These are phyloP conservation scores for Motacilla alba DNA, from an alignment of 2,113 vertebrate species.

Conservation along the genomic window DNA sequence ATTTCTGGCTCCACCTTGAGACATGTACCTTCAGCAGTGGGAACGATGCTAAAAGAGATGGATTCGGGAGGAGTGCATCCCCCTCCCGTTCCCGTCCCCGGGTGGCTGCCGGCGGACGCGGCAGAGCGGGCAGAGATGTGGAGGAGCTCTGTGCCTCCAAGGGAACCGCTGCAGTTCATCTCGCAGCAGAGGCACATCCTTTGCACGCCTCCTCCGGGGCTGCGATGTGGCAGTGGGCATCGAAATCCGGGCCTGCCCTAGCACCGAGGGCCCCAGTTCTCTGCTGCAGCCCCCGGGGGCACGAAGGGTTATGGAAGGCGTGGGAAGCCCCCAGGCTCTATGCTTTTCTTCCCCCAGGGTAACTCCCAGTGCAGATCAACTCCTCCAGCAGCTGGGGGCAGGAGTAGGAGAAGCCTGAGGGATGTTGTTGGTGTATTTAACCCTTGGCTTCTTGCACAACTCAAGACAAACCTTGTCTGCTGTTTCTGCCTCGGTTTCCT, in stretches of 20 bases:
- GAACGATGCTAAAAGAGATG: not conserved
- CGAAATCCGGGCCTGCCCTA: not conserved
- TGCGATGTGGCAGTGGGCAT: not conserved
- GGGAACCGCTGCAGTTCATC: not conserved
- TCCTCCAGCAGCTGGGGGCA: not conserved
- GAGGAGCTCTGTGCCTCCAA: not conserved
- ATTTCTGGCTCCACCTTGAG: constrained; percentile 67
- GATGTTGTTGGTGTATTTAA: not conserved
- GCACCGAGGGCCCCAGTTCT: not conserved
- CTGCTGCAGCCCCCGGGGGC: not conserved
- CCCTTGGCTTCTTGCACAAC: not conserved
- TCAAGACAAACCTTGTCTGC: not conserved
- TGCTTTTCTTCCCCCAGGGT: not conserved
- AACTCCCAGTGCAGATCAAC: not conserved
- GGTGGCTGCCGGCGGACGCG: not conserved
- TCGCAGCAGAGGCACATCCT: not conserved
- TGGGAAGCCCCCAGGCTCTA: not conserved
- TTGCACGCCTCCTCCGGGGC: not conserved
- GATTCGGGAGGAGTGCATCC: not conserved
- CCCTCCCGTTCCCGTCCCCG: not conserved
- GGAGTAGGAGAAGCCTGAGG: not conserved
- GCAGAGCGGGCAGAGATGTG: not conserved
- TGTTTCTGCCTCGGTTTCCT: not conserved
- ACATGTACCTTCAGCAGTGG: constrained; percentile 6
- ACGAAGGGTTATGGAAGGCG: not conserved